Evolutionary conservation across 2,113 vertebrate genomes (phyloP).

Genomic region (Mesoclemmys tuberculata): DNA sequence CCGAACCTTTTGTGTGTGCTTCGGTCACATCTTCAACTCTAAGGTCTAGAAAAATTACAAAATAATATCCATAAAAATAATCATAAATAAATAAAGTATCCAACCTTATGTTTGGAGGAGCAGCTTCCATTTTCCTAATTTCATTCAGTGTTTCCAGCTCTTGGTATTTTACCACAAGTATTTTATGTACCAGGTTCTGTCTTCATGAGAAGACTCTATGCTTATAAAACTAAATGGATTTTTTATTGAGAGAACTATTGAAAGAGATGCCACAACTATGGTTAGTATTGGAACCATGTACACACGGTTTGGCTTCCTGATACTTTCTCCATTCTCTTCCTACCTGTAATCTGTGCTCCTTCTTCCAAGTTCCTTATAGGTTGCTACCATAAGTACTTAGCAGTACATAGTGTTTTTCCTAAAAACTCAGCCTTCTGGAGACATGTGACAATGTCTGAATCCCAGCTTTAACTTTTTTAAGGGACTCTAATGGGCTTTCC

Average conservation of each 20-base stretch:
- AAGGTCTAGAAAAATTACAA: neutral
- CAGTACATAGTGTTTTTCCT: neutral
- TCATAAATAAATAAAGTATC: neutral
- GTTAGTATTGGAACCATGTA: neutral
- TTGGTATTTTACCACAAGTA: neutral
- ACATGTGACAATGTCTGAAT: neutral
- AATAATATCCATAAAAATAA: neutral
- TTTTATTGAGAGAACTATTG: neutral
- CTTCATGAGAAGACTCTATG: neutral
- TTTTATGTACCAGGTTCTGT: neutral
- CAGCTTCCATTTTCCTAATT: neutral
- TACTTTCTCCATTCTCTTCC: neutral
- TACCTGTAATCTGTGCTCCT: neutral
- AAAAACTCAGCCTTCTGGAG: neutral
- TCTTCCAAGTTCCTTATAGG: neutral
- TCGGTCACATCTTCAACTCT: neutral
- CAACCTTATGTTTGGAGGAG: neutral
- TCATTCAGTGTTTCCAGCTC: neutral
- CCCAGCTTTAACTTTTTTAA: neutral
- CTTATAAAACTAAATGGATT: rapidly evolving
- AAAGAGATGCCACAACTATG: neutral
- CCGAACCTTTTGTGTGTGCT: neutral
- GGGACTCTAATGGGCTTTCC: neutral
- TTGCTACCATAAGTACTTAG: neutral
- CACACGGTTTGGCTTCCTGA: neutral